A percentile compares a stretch with the other conserved stretches of the same genome.
These are phyloP conservation scores for Arge pagana DNA, from an alignment of 2,888 invertebrate species.

Conservation along the genomic window DNA sequence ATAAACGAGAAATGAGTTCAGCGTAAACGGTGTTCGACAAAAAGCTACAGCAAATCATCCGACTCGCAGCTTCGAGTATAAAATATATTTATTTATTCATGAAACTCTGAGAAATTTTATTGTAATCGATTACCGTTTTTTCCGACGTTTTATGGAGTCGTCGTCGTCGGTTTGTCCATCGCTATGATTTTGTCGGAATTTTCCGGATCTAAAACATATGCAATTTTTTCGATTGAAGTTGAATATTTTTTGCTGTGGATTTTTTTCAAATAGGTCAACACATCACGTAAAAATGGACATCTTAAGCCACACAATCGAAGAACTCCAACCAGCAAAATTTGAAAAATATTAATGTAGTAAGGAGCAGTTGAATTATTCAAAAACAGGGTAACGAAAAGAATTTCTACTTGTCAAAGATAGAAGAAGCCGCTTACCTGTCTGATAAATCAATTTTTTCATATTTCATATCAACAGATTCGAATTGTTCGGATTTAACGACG, in stretches of 20 bases:
- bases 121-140: constrained; percentile 51
- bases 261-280: too few species aligned
- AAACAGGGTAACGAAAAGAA: too few species aligned
- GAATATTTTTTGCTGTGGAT: too few species aligned
- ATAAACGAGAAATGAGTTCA: too few species aligned
- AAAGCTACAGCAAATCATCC: too few species aligned
- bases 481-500: constrained; percentile 2
- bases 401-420: too few species aligned
- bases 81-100: too few species aligned
- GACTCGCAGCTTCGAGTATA: too few species aligned
- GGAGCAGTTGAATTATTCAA: too few species aligned
- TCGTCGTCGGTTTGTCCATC: constrained; percentile 53
- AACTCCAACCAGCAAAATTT: constrained; percentile 4
- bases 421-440: constrained; percentile 28
- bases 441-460: constrained; percentile 31
- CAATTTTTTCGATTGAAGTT: too few species aligned
- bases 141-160: constrained; percentile 47
- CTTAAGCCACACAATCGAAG: not conserved
- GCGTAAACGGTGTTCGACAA: too few species aligned
- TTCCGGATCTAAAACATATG: constrained; percentile 40
- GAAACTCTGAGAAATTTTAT: too few species aligned
- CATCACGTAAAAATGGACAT: constrained; percentile 24
- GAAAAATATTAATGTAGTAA: not conserved
- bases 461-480: constrained; percentile 11
- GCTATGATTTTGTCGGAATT: constrained; percentile 44